These are phyloP conservation scores for Macrosiphum euphorbiae DNA, from an alignment of 2,888 invertebrate species.

Conservation along the genomic window DNA sequence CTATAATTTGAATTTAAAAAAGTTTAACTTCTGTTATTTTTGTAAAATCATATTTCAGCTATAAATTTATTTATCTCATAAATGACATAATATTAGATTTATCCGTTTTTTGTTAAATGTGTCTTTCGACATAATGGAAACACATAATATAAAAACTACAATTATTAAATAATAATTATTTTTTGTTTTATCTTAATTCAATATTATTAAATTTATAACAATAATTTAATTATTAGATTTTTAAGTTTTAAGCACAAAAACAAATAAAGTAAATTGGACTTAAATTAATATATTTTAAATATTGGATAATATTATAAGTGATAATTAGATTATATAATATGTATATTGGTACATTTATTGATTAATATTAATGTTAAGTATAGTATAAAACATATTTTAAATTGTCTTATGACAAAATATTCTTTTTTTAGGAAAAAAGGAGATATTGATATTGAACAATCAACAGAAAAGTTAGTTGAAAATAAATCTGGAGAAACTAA, in stretches of 20 bases:
- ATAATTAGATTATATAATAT: neutral
- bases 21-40: too few relatives aligned
- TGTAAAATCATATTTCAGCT: too few relatives aligned
- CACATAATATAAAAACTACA: too few relatives aligned
- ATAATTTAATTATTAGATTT: neutral
- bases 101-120: too few relatives aligned
- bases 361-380: neutral
- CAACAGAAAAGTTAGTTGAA: constrained; percentile 69
- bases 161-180: too few relatives aligned
- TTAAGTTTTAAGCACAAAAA: neutral
- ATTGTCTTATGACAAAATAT: neutral
- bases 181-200: too few relatives aligned
- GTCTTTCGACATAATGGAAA: too few relatives aligned
- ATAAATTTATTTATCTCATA: too few relatives aligned
- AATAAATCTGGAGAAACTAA: constrained; percentile 30
- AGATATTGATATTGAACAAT: constrained; percentile 76
- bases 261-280: neutral
- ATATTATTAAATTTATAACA: too few relatives aligned
- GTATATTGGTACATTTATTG: neutral
- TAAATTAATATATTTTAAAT: neutral
- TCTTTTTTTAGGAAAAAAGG: constrained; percentile 44
- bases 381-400: neutral
- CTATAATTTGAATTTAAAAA: too few relatives aligned
- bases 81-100: too few relatives aligned
- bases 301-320: neutral